Base-by-base conservation (phyloP, 2,888 invertebrate species). In the Scaptomyza parva region DNA sequence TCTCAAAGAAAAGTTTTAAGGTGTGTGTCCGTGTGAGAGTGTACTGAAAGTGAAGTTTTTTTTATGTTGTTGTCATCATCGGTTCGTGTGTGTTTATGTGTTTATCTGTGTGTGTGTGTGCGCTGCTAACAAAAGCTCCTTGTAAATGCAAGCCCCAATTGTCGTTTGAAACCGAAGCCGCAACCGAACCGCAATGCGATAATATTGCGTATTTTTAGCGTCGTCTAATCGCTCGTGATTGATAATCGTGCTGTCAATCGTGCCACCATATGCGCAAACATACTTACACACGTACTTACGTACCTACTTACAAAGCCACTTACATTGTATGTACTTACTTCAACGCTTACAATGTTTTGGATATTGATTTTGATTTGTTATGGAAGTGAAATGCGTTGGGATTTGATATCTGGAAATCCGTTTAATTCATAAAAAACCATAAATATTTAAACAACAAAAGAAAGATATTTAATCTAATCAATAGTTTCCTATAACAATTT, bases 181-280 rank as follows among this genome's bases (percentile, higher is more conserved):
- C n/a, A 35, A 14, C 14, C 35, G 22, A 77, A 58, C 40, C 1
- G 45, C 58, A 40, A 60, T 44, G 63, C 70, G 88, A 83, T 83
- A 83, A 83, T 88, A 76, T 63, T 77, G 70, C 63, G 77, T 88
- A 83, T 83, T 83, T 88, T 70, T 83, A 83, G 82, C 70, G 22
- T 50, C 62, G 63, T 74, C 88, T 83, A 83, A 83, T 83, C 82
- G 69, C 74, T 65, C 52, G 57, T 88, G 81, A 79, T 86, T 83
- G 86, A 88, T 86, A 70, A 83, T 76, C 85, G 82, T 54, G 54
- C 35, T 76, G 72, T 76, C 79, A 71, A 79, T 77, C 70, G 69
- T n/a, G n/a, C 11, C 47, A 57, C 51, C 51, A 60, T 50, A 39
- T 28, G 50, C 50, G 35, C 30, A 20, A 22, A 45, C 26, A 40